Evolutionary conservation across 2,797 vertebrate genomes (phyloP).

Genomic region (Pangasius larnaudii): DNA sequence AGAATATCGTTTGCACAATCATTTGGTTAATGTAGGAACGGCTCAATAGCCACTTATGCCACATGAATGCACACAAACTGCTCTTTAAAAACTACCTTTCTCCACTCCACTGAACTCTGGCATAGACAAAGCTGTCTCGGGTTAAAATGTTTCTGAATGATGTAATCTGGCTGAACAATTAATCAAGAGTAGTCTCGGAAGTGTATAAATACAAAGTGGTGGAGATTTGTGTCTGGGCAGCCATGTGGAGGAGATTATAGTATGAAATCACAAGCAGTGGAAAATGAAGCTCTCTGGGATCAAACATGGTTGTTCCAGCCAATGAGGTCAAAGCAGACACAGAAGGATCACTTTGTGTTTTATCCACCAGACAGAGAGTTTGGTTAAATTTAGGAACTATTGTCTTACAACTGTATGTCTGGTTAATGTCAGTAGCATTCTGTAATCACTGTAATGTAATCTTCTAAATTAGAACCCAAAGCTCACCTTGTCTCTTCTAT

Average conservation of each 20-base stretch:
- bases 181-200: background rate
- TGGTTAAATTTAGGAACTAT: background rate
- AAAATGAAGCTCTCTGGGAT: background rate
- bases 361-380: background rate
- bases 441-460: background rate
- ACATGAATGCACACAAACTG: conserved; percentile 35
- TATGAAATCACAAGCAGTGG: background rate
- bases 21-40: conserved; percentile 1
- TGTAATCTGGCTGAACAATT: conserved; percentile 6
- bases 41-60: conserved; percentile 20
- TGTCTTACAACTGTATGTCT: background rate
- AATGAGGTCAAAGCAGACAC: background rate
- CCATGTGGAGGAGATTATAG: conserved; percentile 5
- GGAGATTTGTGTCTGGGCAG: conserved; percentile 4
- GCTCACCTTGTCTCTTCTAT: background rate
- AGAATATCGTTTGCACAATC: conserved; percentile 1
- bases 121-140: background rate
- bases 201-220: background rate
- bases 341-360: background rate
- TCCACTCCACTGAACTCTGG: conserved; percentile 54
- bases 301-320: background rate
- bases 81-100: conserved; percentile 15
- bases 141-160: conserved; percentile 7
- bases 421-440: background rate
- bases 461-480: background rate